Base-by-base conservation (phyloP, 2,888 invertebrate species). In the Volucella zonaria region DNA sequence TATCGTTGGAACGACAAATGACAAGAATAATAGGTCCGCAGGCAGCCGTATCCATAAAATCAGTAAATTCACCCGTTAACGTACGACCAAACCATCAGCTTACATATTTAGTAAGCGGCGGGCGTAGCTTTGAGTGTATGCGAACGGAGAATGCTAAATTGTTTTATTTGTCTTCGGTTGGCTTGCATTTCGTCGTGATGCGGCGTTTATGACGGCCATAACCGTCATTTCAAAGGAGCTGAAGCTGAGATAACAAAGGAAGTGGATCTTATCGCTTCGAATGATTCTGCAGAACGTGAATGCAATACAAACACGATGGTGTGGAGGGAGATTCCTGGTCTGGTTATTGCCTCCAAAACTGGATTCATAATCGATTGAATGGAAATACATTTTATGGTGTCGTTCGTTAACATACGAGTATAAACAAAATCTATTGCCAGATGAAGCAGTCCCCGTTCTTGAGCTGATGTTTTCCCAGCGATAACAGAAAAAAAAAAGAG, bases 111-210 rank as follows among this genome's bases (percentile, higher is more conserved):
- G 76, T 71, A 77, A 54, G 81, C 71, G 59, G 52, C 31, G 10
- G 11, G 47, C 76, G 81, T 77, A 61, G 15, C 49, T 23, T 43
- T 12, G 18, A 42, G 31, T 68, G 8, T 59, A 42, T 61, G 47
- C 67, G 74, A 79, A 59, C 45, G 9, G 59, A 11, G 66, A 79
- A 79, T 79, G 79, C 67, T 70, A 74, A 79, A 79, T 66, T 71
- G 40, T 64, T 8, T 43, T 49, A 2, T 49, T 64, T 12, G 38
- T 18, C 58, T 38, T 79, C 49, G 47, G 10, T 67, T 64, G 61
- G 52, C 42, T 70, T 49, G 47, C 49, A 23, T 15, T 61, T 52
- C 43, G 40, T 61, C 11, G 11, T 54, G 14, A 42, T 70, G 49
- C 52, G 76, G 64, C 62, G 64, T 81, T 58, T 47, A 23, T 70